Evolutionary conservation across 2,113 vertebrate species (phyloP).

Genomic region (Brachirus orientalis): DNA sequence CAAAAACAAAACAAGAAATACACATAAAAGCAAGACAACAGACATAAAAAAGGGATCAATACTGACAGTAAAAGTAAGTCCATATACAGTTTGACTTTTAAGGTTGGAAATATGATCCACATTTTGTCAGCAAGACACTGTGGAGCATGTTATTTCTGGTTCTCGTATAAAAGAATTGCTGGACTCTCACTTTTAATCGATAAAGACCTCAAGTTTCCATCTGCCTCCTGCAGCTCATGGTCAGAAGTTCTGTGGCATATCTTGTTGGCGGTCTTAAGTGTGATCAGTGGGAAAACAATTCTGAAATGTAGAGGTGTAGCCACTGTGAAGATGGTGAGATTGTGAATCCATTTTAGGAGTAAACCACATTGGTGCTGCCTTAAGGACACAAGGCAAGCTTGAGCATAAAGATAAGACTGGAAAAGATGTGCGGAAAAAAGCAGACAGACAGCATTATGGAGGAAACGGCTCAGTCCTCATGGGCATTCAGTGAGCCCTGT

Average conservation of each 20-base stretch:
- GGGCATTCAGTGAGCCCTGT: constrained; percentile 37
- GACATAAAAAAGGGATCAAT: constrained; percentile 22
- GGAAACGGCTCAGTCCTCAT: constrained; percentile 19
- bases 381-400: not conserved
- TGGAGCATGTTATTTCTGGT: constrained; percentile 7
- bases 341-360: constrained; percentile 5
- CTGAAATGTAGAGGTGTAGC: not conserved
- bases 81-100: constrained; percentile 10
- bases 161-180: not conserved
- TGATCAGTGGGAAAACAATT: constrained; percentile 17
- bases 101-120: constrained; percentile 7
- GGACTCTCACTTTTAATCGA: constrained; percentile 12
- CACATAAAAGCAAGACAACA: not conserved
- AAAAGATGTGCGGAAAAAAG: constrained; percentile 1
- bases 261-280: constrained; percentile 2
- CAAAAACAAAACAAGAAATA: not conserved
- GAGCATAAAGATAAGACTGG: not conserved
- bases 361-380: not conserved
- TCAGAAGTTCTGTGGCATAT: not conserved
- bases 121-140: constrained; percentile 1
- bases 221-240: constrained; percentile 7
- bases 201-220: constrained; percentile 25
- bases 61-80: constrained; percentile 6
- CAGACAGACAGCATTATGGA: constrained; percentile 5
- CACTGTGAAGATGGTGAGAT: not conserved